Evolutionary conservation across 2,113 vertebrate species (phyloP).

Genomic region (Pungitius pungitius): DNA sequence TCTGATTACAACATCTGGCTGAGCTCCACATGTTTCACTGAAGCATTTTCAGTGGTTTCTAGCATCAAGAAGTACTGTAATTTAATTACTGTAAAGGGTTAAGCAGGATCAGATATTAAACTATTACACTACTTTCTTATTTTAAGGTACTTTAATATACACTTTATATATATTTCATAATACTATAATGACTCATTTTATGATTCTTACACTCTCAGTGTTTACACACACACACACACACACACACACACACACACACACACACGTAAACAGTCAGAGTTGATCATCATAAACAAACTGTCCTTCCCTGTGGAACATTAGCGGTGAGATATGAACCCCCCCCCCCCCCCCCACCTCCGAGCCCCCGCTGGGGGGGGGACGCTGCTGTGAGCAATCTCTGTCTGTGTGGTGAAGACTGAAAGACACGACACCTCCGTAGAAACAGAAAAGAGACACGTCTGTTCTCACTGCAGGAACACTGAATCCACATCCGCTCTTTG

Average conservation of each 20-base stretch:
- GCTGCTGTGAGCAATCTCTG: constrained; percentile 28
- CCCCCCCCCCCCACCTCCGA: not conserved
- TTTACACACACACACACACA: too few relatives aligned
- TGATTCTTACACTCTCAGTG: too few relatives aligned
- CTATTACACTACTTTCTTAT: too few relatives aligned
- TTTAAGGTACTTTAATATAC: too few relatives aligned
- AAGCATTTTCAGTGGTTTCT: not conserved
- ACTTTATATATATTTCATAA: too few relatives aligned
- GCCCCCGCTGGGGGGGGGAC: constrained; percentile 34
- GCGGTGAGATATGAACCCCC: not conserved
- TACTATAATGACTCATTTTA: too few relatives aligned
- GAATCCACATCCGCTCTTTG: constrained; percentile 48
- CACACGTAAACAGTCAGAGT: too few relatives aligned
- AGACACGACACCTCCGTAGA: not conserved
- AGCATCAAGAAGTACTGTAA: not conserved
- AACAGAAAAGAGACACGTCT: not conserved
- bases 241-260: too few relatives aligned
- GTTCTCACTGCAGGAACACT: constrained; percentile 8
- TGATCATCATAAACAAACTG: not conserved
- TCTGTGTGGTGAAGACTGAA: constrained; percentile 25
- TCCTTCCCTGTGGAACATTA: constrained; percentile 2
- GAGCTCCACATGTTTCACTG: not conserved
- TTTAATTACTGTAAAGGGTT: too few relatives aligned
- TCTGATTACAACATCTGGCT: not conserved
- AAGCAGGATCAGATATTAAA: too few relatives aligned